A percentile compares a stretch with the other conserved stretches of the same genome.
Evolutionary conservation across 2,888 invertebrate genomes (phyloP).

Genomic region (Drosophila macrospina): DNA sequence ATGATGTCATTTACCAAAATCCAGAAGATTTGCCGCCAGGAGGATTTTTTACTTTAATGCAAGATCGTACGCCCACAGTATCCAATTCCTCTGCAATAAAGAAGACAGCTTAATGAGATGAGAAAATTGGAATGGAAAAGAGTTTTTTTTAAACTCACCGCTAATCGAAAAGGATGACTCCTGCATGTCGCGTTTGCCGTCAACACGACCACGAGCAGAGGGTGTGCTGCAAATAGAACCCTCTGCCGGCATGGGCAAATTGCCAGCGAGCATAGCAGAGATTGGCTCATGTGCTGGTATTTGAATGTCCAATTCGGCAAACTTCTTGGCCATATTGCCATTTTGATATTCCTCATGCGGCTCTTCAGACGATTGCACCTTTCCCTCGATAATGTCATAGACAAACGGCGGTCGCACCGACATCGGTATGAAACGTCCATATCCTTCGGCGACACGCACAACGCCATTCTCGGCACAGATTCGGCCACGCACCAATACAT

Average conservation of each 20-base stretch:
- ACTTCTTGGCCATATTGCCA: slow-evolving; percentile 62
- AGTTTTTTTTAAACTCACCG: slow-evolving; percentile 87
- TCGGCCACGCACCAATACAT: slow-evolving; percentile 95
- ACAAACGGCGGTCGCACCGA: slow-evolving; percentile 91
- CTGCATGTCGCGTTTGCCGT: slow-evolving; percentile 92
- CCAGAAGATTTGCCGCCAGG: slow-evolving; percentile 95
- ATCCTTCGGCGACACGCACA: slow-evolving; percentile 94
- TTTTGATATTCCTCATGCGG: slow-evolving; percentile 59
- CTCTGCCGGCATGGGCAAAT: slow-evolving; percentile 65
- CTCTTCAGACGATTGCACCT: slow-evolving; percentile 60
- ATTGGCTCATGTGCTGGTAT: slow-evolving; percentile 82
- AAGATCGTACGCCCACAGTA: slow-evolving; percentile 90
- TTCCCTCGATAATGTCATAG: slow-evolving; percentile 87
- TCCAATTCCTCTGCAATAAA: slow-evolving; percentile 90
- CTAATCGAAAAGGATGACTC: slow-evolving; percentile 97
- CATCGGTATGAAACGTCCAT: slow-evolving; percentile 94
- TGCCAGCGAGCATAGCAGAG: slow-evolving; percentile 70
- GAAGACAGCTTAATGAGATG: not conserved
- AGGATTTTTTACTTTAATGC: slow-evolving; percentile 94
- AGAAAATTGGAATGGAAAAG: not conserved
- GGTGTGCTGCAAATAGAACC: slow-evolving; percentile 87
- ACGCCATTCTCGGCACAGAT: slow-evolving; percentile 96
- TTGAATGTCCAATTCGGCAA: slow-evolving; percentile 83
- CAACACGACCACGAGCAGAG: slow-evolving; percentile 87
- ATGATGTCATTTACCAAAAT: slow-evolving; percentile 89